Conservation (phyloP, 2,113 vertebrate species). For the Coptodon rendalli region DNA sequence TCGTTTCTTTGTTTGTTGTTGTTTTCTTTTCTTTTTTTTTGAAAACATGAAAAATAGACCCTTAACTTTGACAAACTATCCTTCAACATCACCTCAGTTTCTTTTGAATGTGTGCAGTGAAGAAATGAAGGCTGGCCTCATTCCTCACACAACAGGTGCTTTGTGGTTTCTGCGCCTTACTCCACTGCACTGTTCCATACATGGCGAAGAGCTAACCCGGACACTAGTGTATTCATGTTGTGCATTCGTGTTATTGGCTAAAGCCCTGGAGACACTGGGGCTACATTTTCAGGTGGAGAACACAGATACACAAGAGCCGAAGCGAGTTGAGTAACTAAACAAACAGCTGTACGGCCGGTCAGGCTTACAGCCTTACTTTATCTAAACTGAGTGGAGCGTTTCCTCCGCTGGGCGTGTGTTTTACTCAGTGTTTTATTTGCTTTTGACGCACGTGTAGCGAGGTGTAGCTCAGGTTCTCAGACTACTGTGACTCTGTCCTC, state of each 20-base stretch:
- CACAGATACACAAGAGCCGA: neutral
- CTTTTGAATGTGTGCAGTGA: neutral
- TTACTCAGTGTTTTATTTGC: neutral
- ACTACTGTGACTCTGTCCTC: neutral
- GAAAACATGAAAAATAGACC: neutral
- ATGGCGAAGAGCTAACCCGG: neutral
- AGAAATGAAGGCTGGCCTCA: neutral
- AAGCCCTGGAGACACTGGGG: neutral
- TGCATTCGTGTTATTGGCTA: neutral
- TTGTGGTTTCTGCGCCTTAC: neutral
- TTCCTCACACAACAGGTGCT: conserved; percentile 1
- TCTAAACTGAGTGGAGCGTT: neutral
- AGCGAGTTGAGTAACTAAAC: conserved; percentile 5
- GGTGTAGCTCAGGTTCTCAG: neutral
- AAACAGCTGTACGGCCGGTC: neutral
- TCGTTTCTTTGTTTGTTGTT: neutral
- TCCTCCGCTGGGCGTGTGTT: neutral
- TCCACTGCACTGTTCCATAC: neutral
- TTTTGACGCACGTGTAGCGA: neutral
- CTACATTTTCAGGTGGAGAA: neutral
- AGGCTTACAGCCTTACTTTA: neutral
- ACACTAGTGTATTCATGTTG: neutral
- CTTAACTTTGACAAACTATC: neutral
- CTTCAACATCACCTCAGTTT: neutral
- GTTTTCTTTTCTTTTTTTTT: neutral